Evolutionary conservation across 2,797 vertebrate genomes (phyloP).

Genomic region (Xiphophorus birchmanni): DNA sequence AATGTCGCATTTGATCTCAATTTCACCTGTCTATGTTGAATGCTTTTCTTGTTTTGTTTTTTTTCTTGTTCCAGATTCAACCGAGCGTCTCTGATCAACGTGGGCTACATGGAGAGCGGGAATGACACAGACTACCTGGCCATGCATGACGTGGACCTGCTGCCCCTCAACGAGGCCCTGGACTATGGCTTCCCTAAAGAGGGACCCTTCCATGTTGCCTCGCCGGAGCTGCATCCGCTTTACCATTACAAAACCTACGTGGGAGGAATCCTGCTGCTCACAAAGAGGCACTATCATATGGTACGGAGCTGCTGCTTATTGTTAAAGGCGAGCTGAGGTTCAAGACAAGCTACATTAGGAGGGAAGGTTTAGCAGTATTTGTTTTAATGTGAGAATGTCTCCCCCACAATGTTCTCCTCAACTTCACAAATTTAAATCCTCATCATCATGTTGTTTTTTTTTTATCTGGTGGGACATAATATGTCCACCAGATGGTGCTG

Average conservation of each 20-base stretch:
- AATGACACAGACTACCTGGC: constrained; percentile 97
- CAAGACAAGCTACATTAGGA: background rate
- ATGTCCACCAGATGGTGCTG: constrained; percentile 3
- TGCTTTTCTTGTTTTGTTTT: background rate
- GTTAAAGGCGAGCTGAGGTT: background rate
- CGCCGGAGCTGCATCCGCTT: constrained; percentile 94
- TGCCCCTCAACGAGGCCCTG: constrained; percentile 92
- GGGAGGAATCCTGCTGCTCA: constrained; percentile 95
- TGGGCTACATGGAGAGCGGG: constrained; percentile 91
- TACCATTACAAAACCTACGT: constrained; percentile 98
- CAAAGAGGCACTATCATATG: constrained; percentile 92
- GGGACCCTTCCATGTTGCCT: constrained; percentile 95
- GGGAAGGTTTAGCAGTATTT: background rate
- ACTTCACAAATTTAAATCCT: background rate
- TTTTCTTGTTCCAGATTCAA: constrained; percentile 86
- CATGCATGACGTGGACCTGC: constrained; percentile 97
- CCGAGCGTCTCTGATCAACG: constrained; percentile 94
- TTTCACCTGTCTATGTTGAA: background rate
- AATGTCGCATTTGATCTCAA: background rate
- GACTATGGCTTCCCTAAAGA: constrained; percentile 92
- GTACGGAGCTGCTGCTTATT: constrained; percentile 64
- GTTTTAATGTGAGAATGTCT: background rate
- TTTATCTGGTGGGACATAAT: background rate
- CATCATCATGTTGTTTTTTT: background rate
- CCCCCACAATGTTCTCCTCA: background rate